phyloP scores from a whole-genome alignment of 1,140 invertebrate species.

The Lasioglossum albipes region DNA sequence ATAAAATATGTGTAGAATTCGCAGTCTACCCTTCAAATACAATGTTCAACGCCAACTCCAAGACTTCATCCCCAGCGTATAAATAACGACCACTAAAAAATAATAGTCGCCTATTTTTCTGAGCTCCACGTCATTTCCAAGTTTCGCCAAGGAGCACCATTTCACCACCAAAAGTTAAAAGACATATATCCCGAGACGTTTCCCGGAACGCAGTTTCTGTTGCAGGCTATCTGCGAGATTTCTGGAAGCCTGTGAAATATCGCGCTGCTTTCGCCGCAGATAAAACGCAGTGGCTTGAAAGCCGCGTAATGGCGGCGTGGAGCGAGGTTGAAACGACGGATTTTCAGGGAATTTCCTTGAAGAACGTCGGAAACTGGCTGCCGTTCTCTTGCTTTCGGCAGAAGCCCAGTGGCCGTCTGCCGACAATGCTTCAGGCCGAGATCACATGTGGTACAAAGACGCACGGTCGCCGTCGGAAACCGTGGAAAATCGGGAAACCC shows the following conservation, averaged over 20 bases:
- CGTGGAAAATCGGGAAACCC: slow-evolving; percentile 64
- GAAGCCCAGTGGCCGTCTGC: not conserved
- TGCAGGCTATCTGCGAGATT: too few relatives aligned
- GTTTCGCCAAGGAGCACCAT: too few relatives aligned
- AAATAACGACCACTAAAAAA: too few relatives aligned
- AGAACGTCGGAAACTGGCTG: not conserved
- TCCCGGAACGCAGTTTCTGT: too few relatives aligned
- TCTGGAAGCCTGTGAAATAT: not conserved
- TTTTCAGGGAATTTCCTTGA: not conserved
- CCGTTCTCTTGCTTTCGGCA: not conserved
- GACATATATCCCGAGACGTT: too few relatives aligned
- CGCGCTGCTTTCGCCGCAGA: not conserved
- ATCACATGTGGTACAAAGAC: slow-evolving; percentile 55
- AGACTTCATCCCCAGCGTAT: too few relatives aligned
- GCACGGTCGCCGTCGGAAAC: slow-evolving; percentile 34
- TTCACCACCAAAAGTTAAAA: too few relatives aligned
- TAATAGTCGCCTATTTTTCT: too few relatives aligned
- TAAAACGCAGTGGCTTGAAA: not conserved
- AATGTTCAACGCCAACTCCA: too few relatives aligned
- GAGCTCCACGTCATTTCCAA: too few relatives aligned
- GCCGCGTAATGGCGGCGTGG: not conserved
- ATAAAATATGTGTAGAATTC: too few relatives aligned
- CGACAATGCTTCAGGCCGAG: slow-evolving; percentile 20
- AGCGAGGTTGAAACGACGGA: slow-evolving; percentile 12
- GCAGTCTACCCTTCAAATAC: too few relatives aligned